phyloP scores from a whole-genome alignment of 2,888 invertebrate genomes.

The Odontothrips loti region DNA sequence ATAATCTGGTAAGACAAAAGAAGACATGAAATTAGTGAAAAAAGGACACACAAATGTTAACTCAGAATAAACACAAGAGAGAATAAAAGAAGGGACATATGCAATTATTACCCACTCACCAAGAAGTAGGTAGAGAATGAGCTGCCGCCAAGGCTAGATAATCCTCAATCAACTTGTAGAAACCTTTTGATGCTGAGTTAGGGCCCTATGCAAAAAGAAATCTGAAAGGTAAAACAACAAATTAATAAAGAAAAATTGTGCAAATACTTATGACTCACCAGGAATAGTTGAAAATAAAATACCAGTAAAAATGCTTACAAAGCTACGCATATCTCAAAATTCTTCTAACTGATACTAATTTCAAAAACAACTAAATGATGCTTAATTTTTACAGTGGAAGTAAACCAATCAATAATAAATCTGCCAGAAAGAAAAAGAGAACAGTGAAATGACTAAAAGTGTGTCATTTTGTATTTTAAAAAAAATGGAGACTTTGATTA shows the following conservation, averaged over 20 bases:
- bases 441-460: not conserved
- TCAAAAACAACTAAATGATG: not conserved
- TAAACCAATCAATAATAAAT: not conserved
- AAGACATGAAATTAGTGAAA: not conserved
- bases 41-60: not conserved
- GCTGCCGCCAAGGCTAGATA: not conserved
- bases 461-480: not conserved
- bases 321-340: not conserved
- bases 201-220: no score
- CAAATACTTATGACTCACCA: not conserved
- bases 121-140: not conserved
- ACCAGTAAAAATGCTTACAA: not conserved
- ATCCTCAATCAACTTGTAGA: no score
- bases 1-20: not conserved
- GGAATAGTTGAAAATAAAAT: not conserved
- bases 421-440: not conserved
- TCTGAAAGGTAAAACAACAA: not conserved
- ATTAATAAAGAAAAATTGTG: no score
- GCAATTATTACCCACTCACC: not conserved
- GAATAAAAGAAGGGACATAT: not conserved
- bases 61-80: no score
- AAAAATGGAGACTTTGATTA: not conserved
- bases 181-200: no score
- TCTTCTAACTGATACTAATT: not conserved
- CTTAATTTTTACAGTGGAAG: not conserved